Base-by-base conservation (phyloP, 2,888 invertebrate species). In the Drosophila mettleri region DNA sequence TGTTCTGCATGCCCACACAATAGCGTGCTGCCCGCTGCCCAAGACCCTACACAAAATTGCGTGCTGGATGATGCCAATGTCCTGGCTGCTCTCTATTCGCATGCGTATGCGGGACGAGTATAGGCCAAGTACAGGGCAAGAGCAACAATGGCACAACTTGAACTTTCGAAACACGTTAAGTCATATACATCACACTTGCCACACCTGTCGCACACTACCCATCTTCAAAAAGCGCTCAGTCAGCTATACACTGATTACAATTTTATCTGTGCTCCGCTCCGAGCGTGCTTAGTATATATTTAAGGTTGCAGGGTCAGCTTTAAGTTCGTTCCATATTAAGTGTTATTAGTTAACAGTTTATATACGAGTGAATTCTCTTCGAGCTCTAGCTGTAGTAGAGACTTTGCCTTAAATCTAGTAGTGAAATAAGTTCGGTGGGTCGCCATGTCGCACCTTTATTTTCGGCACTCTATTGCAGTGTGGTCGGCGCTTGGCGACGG, bases 51-150 rank as follows among this genome's bases (percentile, higher is more conserved):
- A 36, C 31, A 5, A 68, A 22, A 38, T 67, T 27, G 27, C 27
- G 34, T 36, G 29, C 36, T 31, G 48, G 58, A 68, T 68, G 36
- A 51, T 60, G 39, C 12, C 52, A 69, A 60, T 61, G 48, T 48
- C 53, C 41, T 49, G 31, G 38, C 29, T 49, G 18, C 38, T 46
- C 16, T 48, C 29, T 53, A 38, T 41, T 38, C 49, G 46, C 27
- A 9, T 46, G 33, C 39, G 52, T 34, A 41, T 41, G 39, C 38
- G 18, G 34, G n/a, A n/a, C 39, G 20, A 18, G 34, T 29, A 34
- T 60, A 33, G 34, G 29, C 41, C 48, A 60, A 60, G 48, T 31
- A 36, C 22, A 53, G 36, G 39, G 18, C 60, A 59, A 20, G 16
- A 10, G 16, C 52, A 69, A 59, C 52, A 67, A 69, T 52, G 22